phyloP scores from a whole-genome alignment of 2,888 invertebrate genomes.

The Microctonus hyperodae region DNA sequence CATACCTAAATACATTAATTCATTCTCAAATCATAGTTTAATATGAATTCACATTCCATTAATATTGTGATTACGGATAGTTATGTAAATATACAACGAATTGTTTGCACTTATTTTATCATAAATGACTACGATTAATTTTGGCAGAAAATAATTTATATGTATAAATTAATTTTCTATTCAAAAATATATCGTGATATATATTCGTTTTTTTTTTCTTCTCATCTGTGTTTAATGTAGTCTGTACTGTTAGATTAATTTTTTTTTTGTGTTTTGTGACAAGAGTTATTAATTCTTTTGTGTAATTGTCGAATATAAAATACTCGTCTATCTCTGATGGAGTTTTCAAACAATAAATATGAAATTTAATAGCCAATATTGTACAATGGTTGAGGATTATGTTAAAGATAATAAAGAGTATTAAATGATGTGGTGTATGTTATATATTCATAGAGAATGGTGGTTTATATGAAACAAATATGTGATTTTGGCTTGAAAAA shows the following conservation, averaged over 20 bases:
- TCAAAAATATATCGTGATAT: constrained; percentile 2
- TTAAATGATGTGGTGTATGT: constrained; percentile 58
- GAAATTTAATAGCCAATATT: neutral
- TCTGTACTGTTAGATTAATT: neutral
- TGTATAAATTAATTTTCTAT: neutral
- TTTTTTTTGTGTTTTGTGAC: neutral
- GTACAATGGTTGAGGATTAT: constrained; percentile 38
- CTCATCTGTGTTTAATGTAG: neutral
- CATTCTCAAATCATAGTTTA: constrained; percentile 1
- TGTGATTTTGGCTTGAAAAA: constrained; percentile 50
- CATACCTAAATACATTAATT: too few relatives aligned
- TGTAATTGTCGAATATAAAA: neutral
- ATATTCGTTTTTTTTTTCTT: neutral
- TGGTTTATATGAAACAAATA: constrained; percentile 49
- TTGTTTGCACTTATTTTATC: constrained; percentile 9
- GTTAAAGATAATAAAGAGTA: constrained; percentile 60
- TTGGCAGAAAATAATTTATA: constrained; percentile 7
- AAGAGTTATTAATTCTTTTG: constrained; percentile 10
- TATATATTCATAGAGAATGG: constrained; percentile 58
- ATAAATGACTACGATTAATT: neutral
- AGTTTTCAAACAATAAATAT: neutral
- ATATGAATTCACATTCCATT: constrained; percentile 14
- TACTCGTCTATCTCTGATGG: constrained; percentile 19
- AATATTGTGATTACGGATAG: constrained; percentile 12
- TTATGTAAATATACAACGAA: constrained; percentile 9